Evolutionary conservation across 1,140 invertebrate species (phyloP), one percentile per base, ranked within the genome.

Genomic region (Cylas formicarius): DNA sequence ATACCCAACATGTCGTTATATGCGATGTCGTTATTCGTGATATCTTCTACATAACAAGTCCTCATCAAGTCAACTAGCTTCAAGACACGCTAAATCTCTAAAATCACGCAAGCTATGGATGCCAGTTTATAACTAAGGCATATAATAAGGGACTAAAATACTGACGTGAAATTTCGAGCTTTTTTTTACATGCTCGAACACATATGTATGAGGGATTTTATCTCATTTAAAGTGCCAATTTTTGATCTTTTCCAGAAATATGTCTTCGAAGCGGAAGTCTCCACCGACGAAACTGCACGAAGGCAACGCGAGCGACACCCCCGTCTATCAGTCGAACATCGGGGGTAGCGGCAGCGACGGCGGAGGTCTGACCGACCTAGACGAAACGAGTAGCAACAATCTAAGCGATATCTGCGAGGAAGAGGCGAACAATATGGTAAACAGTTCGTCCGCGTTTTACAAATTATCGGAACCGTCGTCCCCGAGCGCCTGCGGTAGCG

Each of bases 251-350:
- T 77, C 34, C 78, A 88, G 85, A 82, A 87, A 78, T 74, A 90
- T 90, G 87, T 90, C 86, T 78, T 90, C 87, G 71, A 90, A 90
- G 80, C 80, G 86, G 72, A 90, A 90, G 70, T 89, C 86, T 66
- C 86, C 86, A 67, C 87, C 87, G 70, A 86, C 84, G 51, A 90
- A 90, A 76, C 76, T 90, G 71, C 80, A 84, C 72, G 84, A 88
- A 73, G 83, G 84, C 69, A 77, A 75, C 57, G 60, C 60, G 59
- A 57, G 62, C 41, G 61, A 67, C 57, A 69, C 73, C 53, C 59
- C 65, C 20, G 66, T 67, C 56, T 55, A 61, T 24, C 52, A 58
- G 22, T 45, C 56, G 8, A 52, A 51, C 19, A 53, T 57, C 27
- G 49, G 55, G 13, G 58, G 56, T 31, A 59, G 58, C 16, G 65